Evolutionary conservation across 1,140 invertebrate genomes (phyloP), one percentile per base, ranked within the genome.

Genomic region (Leucophenga varia): DNA sequence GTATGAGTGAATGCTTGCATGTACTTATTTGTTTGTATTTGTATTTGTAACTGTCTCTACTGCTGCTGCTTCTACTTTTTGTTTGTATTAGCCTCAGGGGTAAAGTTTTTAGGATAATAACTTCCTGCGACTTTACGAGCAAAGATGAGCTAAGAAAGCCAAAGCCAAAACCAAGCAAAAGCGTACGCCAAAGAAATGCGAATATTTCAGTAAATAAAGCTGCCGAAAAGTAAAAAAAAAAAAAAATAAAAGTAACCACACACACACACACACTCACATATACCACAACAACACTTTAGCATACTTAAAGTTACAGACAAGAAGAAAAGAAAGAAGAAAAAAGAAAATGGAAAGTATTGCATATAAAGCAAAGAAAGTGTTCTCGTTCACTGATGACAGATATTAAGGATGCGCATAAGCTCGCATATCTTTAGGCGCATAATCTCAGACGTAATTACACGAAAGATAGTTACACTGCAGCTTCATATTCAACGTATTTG

Each of bases 91-190:
- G 57, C 64, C 64, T 64, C 64, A 68, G 64, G 64, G 61, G 64
- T 69, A 69, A 68, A 68, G 64, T 68, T 68, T 69, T 69, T 68
- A 68, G 64, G 61, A 68, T 68, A 68, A 69, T 69, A 68, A 68
- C 64, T 68, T 68, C 64, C 64, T 68, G 64, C 61, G 64, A 64
- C 64, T 68, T 64, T 64, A 65, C 55, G 64, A 64, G 57, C 46
- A 55, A 64, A 61, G 55, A 39, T n/a, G n/a, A n/a, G n/a, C n/a
- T n/a, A n/a, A n/a, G n/a, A n/a, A n/a, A n/a, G n/a, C n/a, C 59
- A 47, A 64, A 65, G 57, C 49, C 52, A 57, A 61, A 64, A 64
- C 64, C 52, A 54, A 41, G 25, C 25, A 41, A 41, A 14, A 21
- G 16, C 18, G 19, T 21, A 19, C n/a, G 20, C 21, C 54, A 50